Evolutionary conservation across 2,888 invertebrate genomes (phyloP), one percentile per base, ranked within the genome.

Genomic region (Polydrusus cervinus): DNA sequence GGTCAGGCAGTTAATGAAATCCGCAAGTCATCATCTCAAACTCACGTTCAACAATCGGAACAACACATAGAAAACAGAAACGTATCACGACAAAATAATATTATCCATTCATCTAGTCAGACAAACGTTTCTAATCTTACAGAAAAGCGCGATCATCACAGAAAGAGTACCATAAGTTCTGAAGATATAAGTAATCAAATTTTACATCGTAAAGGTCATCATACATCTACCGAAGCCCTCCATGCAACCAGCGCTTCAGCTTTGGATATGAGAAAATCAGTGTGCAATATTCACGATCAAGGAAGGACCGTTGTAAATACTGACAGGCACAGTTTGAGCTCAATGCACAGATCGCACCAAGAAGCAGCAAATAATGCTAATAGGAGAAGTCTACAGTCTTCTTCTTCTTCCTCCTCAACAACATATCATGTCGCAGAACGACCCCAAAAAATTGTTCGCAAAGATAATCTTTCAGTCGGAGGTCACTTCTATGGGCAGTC

Each of bases 251-350:
- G 92, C 80, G 91, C 93, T 0, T 91, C 93, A 0, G 95, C 94
- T 16, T 92, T 94, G 25, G 93, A 94, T 78, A 94, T 94, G 86
- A 90, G 94, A 65, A 94, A 94, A 85, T 95, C 95, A 74, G 93
- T 95, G 75, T 91, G 92, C 25, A 95, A 95, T 84, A 88, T 95
- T 0, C 92, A 93, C 71, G 94, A 94, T 77, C 92, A 91, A 80
- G 92, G 92, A 10, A 91, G 92, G 81, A 91, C 90, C 77, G 92
- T 91, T 0, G 91, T 92, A 74, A 92, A 91, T 79, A 90, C 89
- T 10, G 94, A 95, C 78, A 89, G 95, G 75, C 92, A 92, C 80
- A 95, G 95, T 83, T 90, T 94, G 51, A 95, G 94, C 81, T 92
- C 94, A 1, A 90, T 95, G 84, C 95, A 95, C 84, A 90, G 94